A percentile compares a stretch with the other conserved stretches of the same genome.
Conservation (phyloP, 2,888 invertebrate species). For the Ennomos fuscantarius region DNA sequence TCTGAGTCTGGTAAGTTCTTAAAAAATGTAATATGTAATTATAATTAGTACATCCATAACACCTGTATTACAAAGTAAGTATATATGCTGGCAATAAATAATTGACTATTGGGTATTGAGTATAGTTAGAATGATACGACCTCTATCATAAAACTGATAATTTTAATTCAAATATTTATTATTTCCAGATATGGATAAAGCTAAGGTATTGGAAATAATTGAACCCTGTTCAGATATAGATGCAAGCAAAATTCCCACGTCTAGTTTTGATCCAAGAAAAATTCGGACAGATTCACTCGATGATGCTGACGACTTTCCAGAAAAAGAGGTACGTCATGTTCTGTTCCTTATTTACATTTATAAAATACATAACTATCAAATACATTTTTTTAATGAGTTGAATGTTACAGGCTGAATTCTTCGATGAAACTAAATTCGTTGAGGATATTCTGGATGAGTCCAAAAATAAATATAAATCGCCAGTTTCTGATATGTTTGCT, state of each 20-base stretch:
- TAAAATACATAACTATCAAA: background rate
- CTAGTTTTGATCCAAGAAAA: conserved; percentile 78
- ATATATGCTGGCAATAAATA: too few relatives aligned
- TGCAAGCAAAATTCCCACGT: conserved; percentile 58
- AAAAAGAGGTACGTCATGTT: conserved; percentile 79
- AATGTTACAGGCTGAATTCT: conserved; percentile 66
- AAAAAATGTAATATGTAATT: background rate
- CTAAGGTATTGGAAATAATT: conserved; percentile 81
- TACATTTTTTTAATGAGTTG: background rate
- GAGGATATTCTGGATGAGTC: conserved; percentile 47
- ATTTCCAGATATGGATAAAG: conserved; percentile 79
- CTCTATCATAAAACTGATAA: too few relatives aligned
- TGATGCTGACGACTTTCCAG: conserved; percentile 82
- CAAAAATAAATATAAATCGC: conserved; percentile 44
- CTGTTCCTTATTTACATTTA: background rate
- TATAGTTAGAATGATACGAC: too few relatives aligned
- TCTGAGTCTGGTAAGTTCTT: conserved; percentile 75
- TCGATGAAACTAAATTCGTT: conserved; percentile 64
- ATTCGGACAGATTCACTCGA: conserved; percentile 80
- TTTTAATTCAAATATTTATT: background rate
- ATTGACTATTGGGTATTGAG: too few relatives aligned
- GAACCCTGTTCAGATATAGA: conserved; percentile 78
- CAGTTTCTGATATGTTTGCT: conserved; percentile 37
- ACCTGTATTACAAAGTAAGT: too few relatives aligned
- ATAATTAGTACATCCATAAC: too few relatives aligned